These are phyloP conservation scores for Mustela lutreola DNA, from an alignment of 2,113 vertebrate species.

Conservation along the genomic window DNA sequence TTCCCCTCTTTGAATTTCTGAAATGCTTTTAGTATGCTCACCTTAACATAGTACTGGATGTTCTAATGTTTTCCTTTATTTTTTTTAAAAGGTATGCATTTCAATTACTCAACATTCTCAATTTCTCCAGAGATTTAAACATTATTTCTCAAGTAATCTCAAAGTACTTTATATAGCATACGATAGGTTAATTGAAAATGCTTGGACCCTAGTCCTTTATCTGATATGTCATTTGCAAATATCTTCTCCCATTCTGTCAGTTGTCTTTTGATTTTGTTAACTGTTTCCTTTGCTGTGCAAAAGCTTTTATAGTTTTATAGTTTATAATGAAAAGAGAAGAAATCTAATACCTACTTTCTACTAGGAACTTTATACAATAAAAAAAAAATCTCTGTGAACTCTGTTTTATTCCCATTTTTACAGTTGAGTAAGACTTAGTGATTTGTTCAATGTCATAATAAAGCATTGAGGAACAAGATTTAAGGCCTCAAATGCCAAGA, in stretches of 20 bases:
- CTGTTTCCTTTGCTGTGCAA: no score
- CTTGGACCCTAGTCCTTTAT: no score
- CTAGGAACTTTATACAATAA: not conserved
- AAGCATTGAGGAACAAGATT: not conserved
- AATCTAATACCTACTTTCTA: not conserved
- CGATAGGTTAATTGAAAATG: not conserved
- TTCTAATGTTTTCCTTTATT: not conserved
- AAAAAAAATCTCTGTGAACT: not conserved
- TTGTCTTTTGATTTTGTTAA: no score
- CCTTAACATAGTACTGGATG: not conserved
- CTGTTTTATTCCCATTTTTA: not conserved
- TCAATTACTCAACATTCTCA: not conserved
- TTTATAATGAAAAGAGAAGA: not conserved
- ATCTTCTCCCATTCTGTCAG: no score
- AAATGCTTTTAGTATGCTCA: not conserved
- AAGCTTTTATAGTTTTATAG: no score
- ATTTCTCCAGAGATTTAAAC: not conserved
- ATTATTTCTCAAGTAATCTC: not conserved
- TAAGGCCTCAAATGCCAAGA: not conserved
- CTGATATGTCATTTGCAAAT: no score
- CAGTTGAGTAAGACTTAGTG: not conserved
- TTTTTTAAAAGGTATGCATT: not conserved
- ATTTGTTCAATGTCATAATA: not conserved
- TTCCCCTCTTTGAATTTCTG: not conserved
- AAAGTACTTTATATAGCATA: not conserved